Evolutionary conservation across 2,888 invertebrate species (phyloP).

Genomic region (Leptopilina drosophilae): DNA sequence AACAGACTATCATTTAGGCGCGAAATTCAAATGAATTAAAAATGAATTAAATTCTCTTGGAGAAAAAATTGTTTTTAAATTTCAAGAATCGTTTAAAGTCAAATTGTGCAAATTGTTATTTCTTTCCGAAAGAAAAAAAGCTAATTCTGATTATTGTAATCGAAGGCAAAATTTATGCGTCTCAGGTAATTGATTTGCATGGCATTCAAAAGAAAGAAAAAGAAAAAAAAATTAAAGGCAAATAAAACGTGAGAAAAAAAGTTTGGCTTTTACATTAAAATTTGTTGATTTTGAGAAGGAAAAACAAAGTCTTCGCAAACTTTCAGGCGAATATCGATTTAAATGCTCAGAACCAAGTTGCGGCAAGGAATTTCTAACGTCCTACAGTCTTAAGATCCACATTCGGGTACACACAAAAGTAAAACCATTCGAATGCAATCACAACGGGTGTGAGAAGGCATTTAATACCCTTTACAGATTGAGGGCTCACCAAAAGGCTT

Average conservation of each 20-base stretch:
- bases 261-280: conserved; percentile 56
- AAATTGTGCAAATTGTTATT: too few species aligned
- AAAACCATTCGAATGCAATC: conserved; percentile 93
- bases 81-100: too few species aligned
- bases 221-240: too few species aligned
- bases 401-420: conserved; percentile 94
- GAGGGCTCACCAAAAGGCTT: conserved; percentile 91
- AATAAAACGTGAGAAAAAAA: too few species aligned
- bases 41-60: too few species aligned
- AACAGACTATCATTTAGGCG: too few species aligned
- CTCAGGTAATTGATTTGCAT: conserved; percentile 58
- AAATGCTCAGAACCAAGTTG: conserved; percentile 92
- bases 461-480: conserved; percentile 96
- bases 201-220: conserved; percentile 66
- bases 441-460: conserved; percentile 91
- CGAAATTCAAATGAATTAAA: too few species aligned
- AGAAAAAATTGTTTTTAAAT: too few species aligned
- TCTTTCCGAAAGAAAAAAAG: not conserved
- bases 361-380: conserved; percentile 95
- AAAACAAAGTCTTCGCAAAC: too few species aligned
- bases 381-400: conserved; percentile 96
- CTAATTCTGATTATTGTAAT: not conserved
- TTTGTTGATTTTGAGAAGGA: too few species aligned
- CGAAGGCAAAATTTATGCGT: too few species aligned
- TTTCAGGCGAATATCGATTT: conserved; percentile 93